Evolutionary conservation across 2,113 vertebrate species (phyloP).

Genomic region (Propithecus coquereli): DNA sequence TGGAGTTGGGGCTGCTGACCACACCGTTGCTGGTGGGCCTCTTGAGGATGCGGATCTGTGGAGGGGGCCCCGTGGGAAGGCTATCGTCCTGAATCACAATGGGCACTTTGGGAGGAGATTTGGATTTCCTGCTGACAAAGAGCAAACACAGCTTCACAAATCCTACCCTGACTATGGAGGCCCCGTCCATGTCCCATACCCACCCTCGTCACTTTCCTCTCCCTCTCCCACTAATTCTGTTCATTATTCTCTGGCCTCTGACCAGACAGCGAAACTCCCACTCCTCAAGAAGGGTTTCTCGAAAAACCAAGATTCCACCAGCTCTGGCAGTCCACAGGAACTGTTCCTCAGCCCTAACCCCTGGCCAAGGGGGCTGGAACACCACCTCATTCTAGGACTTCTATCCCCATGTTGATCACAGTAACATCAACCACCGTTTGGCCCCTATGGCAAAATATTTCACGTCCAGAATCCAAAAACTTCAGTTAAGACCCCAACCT

Average conservation of each 20-base stretch:
- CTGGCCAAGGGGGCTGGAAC: neutral
- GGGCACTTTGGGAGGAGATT: constrained; percentile 89
- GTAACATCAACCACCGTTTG: neutral
- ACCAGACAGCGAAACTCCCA: constrained; percentile 19
- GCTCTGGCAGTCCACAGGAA: neutral
- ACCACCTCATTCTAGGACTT: neutral
- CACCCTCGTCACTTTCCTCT: neutral
- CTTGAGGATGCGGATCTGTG: constrained; percentile 97
- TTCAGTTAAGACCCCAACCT: constrained; percentile 25
- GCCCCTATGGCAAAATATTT: neutral
- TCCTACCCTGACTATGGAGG: neutral
- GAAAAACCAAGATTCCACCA: constrained; percentile 25
- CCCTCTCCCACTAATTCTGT: neutral
- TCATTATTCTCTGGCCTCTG: constrained; percentile 21
- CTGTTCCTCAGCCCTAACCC: neutral
- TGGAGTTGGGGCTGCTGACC: constrained; percentile 83
- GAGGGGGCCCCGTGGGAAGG: constrained; percentile 90
- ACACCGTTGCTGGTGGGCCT: constrained; percentile 94
- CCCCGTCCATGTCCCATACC: neutral
- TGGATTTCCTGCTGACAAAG: constrained; percentile 87
- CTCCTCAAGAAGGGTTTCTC: neutral
- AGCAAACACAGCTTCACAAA: constrained; percentile 51
- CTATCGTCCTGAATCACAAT: constrained; percentile 97
- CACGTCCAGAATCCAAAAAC: constrained; percentile 7
- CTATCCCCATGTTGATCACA: neutral